Percentiles rank a stretch among this genome's conserved stretches.
phyloP scores from a whole-genome alignment of 2,888 invertebrate species.

The Chydorus sphaericus region DNA sequence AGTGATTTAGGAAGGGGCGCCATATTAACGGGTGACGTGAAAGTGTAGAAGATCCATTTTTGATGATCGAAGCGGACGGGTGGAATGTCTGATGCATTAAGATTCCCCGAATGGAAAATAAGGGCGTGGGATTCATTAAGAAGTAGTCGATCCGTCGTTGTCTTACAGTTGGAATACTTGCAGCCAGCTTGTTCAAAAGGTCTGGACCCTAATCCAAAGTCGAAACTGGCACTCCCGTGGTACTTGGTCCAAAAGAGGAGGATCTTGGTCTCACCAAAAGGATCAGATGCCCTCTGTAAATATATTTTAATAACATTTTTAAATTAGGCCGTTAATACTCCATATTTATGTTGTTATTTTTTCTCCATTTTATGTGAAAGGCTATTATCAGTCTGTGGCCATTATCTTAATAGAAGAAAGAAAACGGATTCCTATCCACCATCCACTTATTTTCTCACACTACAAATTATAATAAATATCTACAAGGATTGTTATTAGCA shows the following conservation, averaged over 20 bases:
- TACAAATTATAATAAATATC: too few species aligned
- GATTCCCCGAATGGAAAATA: constrained; percentile 10
- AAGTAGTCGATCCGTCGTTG: constrained; percentile 2
- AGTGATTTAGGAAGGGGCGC: neutral
- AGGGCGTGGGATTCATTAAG: constrained; percentile 8
- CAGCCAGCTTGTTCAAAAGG: constrained; percentile 8
- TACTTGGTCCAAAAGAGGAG: constrained; percentile 10
- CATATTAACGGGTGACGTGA: constrained; percentile 1
- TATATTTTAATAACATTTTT: too few species aligned
- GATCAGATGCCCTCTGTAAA: neutral
- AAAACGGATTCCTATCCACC: too few species aligned
- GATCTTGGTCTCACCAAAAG: neutral
- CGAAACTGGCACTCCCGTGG: constrained; percentile 7
- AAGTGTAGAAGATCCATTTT: constrained; percentile 5
- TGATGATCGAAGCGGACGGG: constrained; percentile 2
- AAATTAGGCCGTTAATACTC: too few species aligned
- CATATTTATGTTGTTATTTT: too few species aligned
- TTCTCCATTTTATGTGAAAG: too few species aligned
- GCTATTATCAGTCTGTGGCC: too few species aligned
- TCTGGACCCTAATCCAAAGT: constrained; percentile 8
- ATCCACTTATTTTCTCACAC: too few species aligned
- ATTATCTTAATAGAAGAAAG: too few species aligned
- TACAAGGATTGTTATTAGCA: too few species aligned
- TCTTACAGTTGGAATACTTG: neutral
- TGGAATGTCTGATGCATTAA: neutral